phyloP scores from a whole-genome alignment of 23 tunicate genomes.

The Trididemnum clinides region DNA sequence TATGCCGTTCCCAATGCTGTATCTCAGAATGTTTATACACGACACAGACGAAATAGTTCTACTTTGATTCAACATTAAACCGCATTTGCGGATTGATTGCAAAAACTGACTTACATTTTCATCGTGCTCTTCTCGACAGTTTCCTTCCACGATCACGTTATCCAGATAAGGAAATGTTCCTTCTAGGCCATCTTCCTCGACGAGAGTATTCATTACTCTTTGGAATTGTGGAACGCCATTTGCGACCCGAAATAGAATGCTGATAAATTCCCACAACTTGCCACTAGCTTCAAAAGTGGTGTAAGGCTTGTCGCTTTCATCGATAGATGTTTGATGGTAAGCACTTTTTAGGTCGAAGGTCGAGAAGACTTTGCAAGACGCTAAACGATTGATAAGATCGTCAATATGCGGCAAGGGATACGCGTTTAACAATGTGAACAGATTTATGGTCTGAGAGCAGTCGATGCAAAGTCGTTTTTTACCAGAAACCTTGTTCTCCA shows the following conservation, averaged over 20 bases:
- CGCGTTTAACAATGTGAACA: constrained; percentile 8
- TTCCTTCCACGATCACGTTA: constrained; percentile 27
- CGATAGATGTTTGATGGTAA: constrained; percentile 16
- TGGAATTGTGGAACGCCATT: constrained; percentile 31
- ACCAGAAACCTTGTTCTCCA: background rate
- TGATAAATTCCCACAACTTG: constrained; percentile 17
- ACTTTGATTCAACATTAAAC: background rate
- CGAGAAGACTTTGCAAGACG: background rate
- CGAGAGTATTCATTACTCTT: background rate
- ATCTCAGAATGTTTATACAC: constrained; percentile 5
- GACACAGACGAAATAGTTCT: background rate
- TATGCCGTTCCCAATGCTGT: background rate
- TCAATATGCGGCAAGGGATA: constrained; percentile 18
- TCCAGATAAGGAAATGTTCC: constrained; percentile 30
- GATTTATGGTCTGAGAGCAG: constrained; percentile 6
- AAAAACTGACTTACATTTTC: constrained; percentile 19
- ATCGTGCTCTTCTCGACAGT: constrained; percentile 41
- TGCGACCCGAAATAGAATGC: constrained; percentile 34
- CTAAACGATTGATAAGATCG: background rate
- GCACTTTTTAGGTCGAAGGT: constrained; percentile 30
- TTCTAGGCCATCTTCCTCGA: background rate
- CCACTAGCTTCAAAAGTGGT: constrained; percentile 22
- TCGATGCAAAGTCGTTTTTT: constrained; percentile 15
- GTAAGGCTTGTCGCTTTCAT: background rate
- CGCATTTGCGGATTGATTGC: background rate